phyloP scores from a whole-genome alignment of 2,113 vertebrate genomes.

The Crypturellus undulatus region DNA sequence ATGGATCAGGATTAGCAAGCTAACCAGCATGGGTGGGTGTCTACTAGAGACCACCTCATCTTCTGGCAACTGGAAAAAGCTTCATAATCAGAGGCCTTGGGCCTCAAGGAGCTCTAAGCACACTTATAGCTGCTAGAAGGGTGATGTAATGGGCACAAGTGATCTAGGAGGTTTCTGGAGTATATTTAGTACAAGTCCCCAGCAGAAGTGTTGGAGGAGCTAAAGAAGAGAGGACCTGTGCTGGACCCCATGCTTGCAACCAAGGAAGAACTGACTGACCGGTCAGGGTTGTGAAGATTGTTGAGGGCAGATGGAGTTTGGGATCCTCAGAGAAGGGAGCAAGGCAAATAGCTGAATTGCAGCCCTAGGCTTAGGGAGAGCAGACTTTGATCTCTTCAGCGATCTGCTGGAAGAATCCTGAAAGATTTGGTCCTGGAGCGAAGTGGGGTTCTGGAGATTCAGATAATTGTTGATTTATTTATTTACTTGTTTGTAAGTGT shows the following conservation, averaged over 20 bases:
- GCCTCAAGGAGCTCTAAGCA: background rate
- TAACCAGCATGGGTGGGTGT: background rate
- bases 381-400: background rate
- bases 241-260: background rate
- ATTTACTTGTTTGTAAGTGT: too few species aligned
- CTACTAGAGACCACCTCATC: background rate
- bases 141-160: background rate
- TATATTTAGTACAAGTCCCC: background rate
- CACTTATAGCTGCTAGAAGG: background rate
- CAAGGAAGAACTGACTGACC: background rate
- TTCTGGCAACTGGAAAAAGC: background rate
- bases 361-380: background rate
- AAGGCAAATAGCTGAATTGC: background rate
- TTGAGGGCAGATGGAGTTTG: background rate
- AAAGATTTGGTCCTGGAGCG: fast-evolving
- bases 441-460: background rate
- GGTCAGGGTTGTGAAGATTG: background rate
- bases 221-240: background rate
- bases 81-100: background rate
- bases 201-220: background rate
- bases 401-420: background rate
- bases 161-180: background rate
- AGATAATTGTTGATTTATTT: background rate
- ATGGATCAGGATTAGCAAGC: background rate
- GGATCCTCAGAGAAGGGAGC: background rate